Percentiles rank a stretch among this genome's conserved stretches.
Evolutionary conservation across 2,888 invertebrate species (phyloP).

Genomic region (Germaria angustata): DNA sequence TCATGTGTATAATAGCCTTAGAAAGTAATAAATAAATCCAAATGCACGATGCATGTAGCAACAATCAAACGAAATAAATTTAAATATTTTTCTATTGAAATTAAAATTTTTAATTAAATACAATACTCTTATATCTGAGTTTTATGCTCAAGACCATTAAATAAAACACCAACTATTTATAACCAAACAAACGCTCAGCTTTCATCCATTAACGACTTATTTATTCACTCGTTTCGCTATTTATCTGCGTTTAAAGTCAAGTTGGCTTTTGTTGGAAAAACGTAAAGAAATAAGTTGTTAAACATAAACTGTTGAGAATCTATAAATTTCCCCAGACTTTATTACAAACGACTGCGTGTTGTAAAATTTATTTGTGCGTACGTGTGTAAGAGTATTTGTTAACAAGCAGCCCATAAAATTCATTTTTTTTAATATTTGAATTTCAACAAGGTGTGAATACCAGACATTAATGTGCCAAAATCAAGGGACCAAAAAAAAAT

Average conservation of each 20-base stretch:
- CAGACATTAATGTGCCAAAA: constrained; percentile 51
- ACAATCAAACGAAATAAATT: not conserved
- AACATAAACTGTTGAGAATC: constrained; percentile 51
- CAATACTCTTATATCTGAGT: constrained; percentile 57
- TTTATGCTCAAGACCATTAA: constrained; percentile 28
- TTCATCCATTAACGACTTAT: constrained; percentile 34
- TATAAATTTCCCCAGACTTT: constrained; percentile 62
- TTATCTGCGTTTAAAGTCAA: constrained; percentile 40
- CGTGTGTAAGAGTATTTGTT: constrained; percentile 31
- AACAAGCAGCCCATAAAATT: constrained; percentile 56
- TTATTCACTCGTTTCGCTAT: constrained; percentile 39
- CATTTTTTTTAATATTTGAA: not conserved
- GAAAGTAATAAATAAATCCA: no score
- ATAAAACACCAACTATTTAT: constrained; percentile 22
- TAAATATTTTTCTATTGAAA: no score
- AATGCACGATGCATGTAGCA: not conserved
- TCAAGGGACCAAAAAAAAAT: not conserved
- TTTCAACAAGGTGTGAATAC: constrained; percentile 40
- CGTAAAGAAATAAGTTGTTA: constrained; percentile 23
- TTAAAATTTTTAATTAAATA: not conserved
- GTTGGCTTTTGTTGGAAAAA: constrained; percentile 11
- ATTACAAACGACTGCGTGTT: constrained; percentile 52
- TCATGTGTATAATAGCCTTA: no score
- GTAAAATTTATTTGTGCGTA: constrained; percentile 30
- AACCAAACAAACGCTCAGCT: not conserved